These are phyloP conservation scores for Nothura maculosa DNA, from an alignment of 2,797 vertebrate species.

Conservation along the genomic window DNA sequence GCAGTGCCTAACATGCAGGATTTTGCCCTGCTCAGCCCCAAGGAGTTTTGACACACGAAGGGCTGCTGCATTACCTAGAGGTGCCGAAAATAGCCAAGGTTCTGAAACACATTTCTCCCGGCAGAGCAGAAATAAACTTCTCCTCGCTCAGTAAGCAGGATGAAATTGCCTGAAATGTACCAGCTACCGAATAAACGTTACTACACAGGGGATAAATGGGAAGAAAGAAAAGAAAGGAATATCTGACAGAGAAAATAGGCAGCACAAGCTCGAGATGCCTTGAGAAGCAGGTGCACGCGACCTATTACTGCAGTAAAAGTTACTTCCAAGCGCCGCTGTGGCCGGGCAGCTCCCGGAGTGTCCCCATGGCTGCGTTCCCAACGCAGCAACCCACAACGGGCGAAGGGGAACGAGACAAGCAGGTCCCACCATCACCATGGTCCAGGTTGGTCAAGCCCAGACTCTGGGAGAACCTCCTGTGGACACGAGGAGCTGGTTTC, in stretches of 20 bases:
- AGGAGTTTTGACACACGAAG: not conserved
- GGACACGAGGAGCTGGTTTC: no score
- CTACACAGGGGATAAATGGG: not conserved
- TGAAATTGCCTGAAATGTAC: not conserved
- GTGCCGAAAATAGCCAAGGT: not conserved
- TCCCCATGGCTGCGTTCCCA: not conserved
- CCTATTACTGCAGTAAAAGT: not conserved
- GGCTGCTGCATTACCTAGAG: not conserved
- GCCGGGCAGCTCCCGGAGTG: not conserved
- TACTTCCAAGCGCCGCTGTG: not conserved
- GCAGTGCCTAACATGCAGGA: fast-evolving
- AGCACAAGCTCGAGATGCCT: not conserved
- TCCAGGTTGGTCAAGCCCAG: not conserved
- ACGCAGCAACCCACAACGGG: not conserved
- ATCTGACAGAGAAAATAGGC: not conserved
- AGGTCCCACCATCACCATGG: not conserved
- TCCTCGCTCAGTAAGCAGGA: not conserved
- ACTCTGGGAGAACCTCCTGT: no score
- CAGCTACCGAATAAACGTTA: not conserved
- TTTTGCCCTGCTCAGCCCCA: not conserved
- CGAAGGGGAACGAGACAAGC: not conserved
- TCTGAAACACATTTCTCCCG: not conserved
- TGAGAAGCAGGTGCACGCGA: not conserved
- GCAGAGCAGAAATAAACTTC: conserved; percentile 52
- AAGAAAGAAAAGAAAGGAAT: not conserved